Evolutionary conservation across 2,888 invertebrate genomes (phyloP), one percentile per base, ranked within the genome.

Genomic region (Augiades crinisus): DNA sequence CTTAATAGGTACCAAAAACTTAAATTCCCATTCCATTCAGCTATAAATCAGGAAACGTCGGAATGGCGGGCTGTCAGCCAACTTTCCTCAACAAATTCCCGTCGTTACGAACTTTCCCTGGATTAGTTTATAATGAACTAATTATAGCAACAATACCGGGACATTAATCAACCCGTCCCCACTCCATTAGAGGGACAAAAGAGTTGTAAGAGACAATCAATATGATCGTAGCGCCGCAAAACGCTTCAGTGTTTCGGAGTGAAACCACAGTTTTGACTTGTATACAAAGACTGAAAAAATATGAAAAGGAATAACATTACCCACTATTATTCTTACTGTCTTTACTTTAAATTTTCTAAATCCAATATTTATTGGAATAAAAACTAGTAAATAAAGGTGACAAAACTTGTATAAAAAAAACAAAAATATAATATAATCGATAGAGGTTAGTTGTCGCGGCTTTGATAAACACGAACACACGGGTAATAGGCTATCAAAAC

Each of bases 181-280:
- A 56, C 54, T 62, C 66, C 64, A 65, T 67, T 67, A 67, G 59
- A n/a, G 22, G 55, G 37, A 63, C 65, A 64, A 67, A 63, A 65
- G 65, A 64, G 60, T 64, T 61, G 37, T 37, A 47, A 46, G 59
- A 57, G 59, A 64, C 65, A 65, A 67, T 65, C 66, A 65, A 64
- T 65, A 64, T 57, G 44, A 47, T 47, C 38, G 53, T 10, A 30
- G 10, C 14, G 27, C 36, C 54, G 37, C 40, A 47, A 47, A 43
- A 46, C 50, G 52, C 8, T 47, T 40, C 38, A 22, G 38, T n/a
- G n/a, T 33, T 30, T 14, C 22, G 30, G 40, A 47, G 31, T 38
- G 33, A 7, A 12, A 6, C 40, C 6, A 17, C 24, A 40, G 5
- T 33, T 24, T 33, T 33, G 21, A 21, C n/a, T 30, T n/a, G 12